Percentiles rank a stretch among this genome's conserved stretches.
Evolutionary conservation across 2,888 invertebrate species (phyloP).

Genomic region (Neoaliturus tenellus): DNA sequence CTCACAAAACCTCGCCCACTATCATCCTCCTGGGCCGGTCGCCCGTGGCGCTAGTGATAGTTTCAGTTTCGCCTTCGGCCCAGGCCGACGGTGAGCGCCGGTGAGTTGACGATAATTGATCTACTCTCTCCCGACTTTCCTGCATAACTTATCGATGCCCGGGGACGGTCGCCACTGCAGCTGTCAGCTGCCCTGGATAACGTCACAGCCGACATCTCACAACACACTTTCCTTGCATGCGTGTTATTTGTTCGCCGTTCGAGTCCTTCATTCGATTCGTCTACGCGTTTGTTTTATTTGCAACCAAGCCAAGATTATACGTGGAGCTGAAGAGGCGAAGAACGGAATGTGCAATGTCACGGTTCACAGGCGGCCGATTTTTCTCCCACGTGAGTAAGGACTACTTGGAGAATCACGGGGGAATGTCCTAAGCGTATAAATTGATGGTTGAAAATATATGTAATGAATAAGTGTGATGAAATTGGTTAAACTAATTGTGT

Average conservation of each 20-base stretch:
- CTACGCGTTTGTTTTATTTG: too few species aligned
- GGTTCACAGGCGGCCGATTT: not conserved
- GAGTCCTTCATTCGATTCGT: too few species aligned
- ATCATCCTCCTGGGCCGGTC: too few species aligned
- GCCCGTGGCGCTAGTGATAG: not conserved
- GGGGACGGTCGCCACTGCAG: not conserved
- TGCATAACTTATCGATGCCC: slow-evolving; percentile 32
- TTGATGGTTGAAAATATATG: too few species aligned
- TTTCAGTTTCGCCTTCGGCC: not conserved
- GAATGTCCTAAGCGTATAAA: too few species aligned
- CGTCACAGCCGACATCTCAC: not conserved
- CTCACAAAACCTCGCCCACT: too few species aligned
- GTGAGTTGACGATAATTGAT: not conserved
- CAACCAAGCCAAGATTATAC: too few species aligned
- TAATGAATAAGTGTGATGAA: too few species aligned
- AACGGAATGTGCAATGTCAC: not conserved
- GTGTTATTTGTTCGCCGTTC: too few species aligned
- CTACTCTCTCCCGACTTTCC: slow-evolving; percentile 43
- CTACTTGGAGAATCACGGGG: too few species aligned
- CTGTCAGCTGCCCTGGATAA: not conserved
- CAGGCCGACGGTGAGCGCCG: not conserved
- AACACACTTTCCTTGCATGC: not conserved
- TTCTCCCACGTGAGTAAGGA: too few species aligned
- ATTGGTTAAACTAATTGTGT: too few species aligned
- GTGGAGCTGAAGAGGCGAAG: not conserved